phyloP scores from a whole-genome alignment of 2,888 invertebrate genomes.

The Spodoptera picta region DNA sequence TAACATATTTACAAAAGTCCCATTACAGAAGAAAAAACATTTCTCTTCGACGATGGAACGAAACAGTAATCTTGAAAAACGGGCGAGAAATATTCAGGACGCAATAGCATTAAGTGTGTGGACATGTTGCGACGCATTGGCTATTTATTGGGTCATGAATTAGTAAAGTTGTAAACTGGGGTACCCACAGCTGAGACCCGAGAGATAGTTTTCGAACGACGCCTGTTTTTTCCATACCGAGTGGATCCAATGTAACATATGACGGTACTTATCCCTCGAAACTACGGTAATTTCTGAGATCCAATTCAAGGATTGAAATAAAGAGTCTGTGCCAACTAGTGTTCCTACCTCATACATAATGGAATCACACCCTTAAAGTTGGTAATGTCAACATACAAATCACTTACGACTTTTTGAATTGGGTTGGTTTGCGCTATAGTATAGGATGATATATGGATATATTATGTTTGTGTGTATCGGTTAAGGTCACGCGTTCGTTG shows the following conservation, averaged over 20 bases:
- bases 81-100: slow-evolving; percentile 33
- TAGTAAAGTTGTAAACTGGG: slow-evolving; percentile 70
- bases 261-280: slow-evolving; percentile 79
- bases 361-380: slow-evolving; percentile 38
- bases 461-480: no score
- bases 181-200: slow-evolving; percentile 57
- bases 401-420: slow-evolving; percentile 15
- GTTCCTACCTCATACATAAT: slow-evolving; percentile 49
- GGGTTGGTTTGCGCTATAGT: slow-evolving; percentile 1
- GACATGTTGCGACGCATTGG: slow-evolving; percentile 55
- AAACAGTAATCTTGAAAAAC: slow-evolving; percentile 29
- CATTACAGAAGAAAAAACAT: slow-evolving; percentile 12
- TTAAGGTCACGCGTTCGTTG: no score
- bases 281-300: slow-evolving; percentile 79
- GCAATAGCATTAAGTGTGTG: slow-evolving; percentile 43
- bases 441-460: background rate
- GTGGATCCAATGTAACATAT: slow-evolving; percentile 72
- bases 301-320: slow-evolving; percentile 77
- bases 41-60: slow-evolving; percentile 21
- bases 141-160: slow-evolving; percentile 71
- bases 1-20: no score
- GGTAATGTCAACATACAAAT: slow-evolving; percentile 26
- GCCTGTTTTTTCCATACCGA: slow-evolving; percentile 60
- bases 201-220: slow-evolving; percentile 64
- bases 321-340: slow-evolving; percentile 53